Base-by-base conservation (phyloP, 2,797 vertebrate genomes). In the Myoxocephalus aenaeus region DNA sequence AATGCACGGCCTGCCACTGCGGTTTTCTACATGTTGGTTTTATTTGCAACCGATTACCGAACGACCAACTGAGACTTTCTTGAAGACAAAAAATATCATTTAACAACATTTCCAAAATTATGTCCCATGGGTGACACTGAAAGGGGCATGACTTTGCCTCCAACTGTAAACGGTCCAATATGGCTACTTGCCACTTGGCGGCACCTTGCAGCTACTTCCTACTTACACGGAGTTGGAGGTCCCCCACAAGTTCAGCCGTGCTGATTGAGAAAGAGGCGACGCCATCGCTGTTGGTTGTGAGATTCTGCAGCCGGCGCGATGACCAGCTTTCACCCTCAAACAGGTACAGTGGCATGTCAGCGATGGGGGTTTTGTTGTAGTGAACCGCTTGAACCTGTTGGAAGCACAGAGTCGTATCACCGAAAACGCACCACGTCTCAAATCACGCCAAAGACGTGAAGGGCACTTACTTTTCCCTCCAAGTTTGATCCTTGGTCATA, bases 261-360 rank as follows among this genome's bases (percentile, higher is more conserved):
- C 78, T 70, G 0, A 94, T 5, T 13, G 90, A 86, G 80, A 95
- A 95, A 3, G 18, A 5, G n/a, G 92, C 90, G 0, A 91, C 4
- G 29, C 94, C 94, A 2, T 90, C 7, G 2, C 15, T 42, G 75
- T 93, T 78, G 2, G 94, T 94, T 12, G 93, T 94, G 13, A 94
- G 87, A 58, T 92, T 94, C 29, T 81, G 70, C 1, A 89, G 20
- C 6, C 0, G 32, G 2, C 6, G 18, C n/a, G 40, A 0, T 1
- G 59, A 10, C 90, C 89, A 88, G 1, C 0, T n/a, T 8, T 62
- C 4, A 2, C 83, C 86, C 50, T 85, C 67, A 12, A 83, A 88
- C 79, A 95, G 54, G 78, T 92, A 87, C 6, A 95, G 22, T 0
- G 7, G 2, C 78, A 61, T 87, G 66, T 91, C 20, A 10, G 81